Conservation (phyloP, 2,888 invertebrate species). For the Caenorhabditis wallacei region DNA sequence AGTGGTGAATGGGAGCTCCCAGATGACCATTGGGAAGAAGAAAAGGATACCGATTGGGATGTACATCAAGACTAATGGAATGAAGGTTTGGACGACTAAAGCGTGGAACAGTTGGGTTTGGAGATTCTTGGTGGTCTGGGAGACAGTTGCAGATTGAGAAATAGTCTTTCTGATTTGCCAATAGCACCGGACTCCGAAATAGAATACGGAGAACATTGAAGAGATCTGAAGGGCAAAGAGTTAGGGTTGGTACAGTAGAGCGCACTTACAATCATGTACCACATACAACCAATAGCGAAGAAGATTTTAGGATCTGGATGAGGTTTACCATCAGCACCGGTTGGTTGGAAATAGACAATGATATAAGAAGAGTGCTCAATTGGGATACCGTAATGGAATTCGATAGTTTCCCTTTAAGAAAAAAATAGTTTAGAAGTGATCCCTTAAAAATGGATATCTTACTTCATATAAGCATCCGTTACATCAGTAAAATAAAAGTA, state of each 20-base stretch:
- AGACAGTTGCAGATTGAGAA: slow-evolving; percentile 18
- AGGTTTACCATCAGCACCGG: slow-evolving; percentile 47
- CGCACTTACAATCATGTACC: slow-evolving; percentile 54
- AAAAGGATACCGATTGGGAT: slow-evolving; percentile 56
- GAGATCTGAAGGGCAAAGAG: slow-evolving; percentile 28
- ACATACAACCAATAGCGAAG: slow-evolving; percentile 56
- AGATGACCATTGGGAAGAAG: slow-evolving; percentile 58
- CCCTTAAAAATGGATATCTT: not conserved
- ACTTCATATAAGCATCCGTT: slow-evolving; percentile 56
- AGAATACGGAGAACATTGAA: slow-evolving; percentile 57
- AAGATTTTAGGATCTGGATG: slow-evolving; percentile 56
- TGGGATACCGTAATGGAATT: slow-evolving; percentile 29
- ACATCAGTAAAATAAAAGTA: slow-evolving; percentile 31
- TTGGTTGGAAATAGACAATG: slow-evolving; percentile 52
- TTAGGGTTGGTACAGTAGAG: not conserved
- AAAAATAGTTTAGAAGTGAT: not conserved
- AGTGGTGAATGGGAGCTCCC: slow-evolving; percentile 47
- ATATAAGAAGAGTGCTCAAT: slow-evolving; percentile 55
- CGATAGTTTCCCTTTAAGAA: slow-evolving; percentile 48
- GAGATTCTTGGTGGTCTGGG: slow-evolving; percentile 29
- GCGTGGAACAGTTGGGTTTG: slow-evolving; percentile 58
- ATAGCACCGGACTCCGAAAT: slow-evolving; percentile 51
- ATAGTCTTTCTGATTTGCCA: slow-evolving; percentile 35
- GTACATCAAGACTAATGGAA: slow-evolving; percentile 53
- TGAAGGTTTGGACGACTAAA: slow-evolving; percentile 48